Evolutionary conservation across 2,797 vertebrate species (phyloP), one percentile per base, ranked within the genome.

Genomic region (Alouatta caraya): DNA sequence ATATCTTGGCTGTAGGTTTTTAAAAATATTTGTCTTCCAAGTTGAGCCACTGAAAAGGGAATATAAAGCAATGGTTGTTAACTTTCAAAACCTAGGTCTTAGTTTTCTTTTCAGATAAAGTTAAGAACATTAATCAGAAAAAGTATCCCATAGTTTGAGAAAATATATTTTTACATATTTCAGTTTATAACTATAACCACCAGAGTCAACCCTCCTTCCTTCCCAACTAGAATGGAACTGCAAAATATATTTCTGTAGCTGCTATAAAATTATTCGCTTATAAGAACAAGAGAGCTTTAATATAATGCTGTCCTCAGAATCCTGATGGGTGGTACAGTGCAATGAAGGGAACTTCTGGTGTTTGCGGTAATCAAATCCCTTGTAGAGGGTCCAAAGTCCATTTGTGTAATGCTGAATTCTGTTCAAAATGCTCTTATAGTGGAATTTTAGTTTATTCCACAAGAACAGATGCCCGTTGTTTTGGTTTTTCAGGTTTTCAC

Each of bases 381-480:
- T 95, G 90, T 37, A 81, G 5, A 73, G 28, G 2, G 15, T 91
- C 73, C 94, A 95, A 90, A 88, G 80, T 78, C 80, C 37, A 55
- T 91, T 96, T 30, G 17, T 39, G 22, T 96, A 89, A 95, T 91
- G 75, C 33, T 46, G 80, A 89, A 86, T 73, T 78, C 8, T 72
- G 24, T 86, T 94, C 33, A 67, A 87, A 52, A 33, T 93, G 55
- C 73, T 96, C 48, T 72, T 82, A 72, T n/a, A 50, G 12, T 76
- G 85, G 19, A 24, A 88, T 87, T 96, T 87, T 55, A 80, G 80
- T 76, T 72, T 84, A 78, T 93, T 97, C 59, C 6, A 6, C 67
- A 96, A 94, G 67, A 92, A 96, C 64, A 95, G 84, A 83, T 97
- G 73, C 79, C 82, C 28, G 55, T 33, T 75, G 22, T 82, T 96